Evolutionary conservation across 1,140 invertebrate genomes (phyloP).

Genomic region (Reticulitermes speratus): DNA sequence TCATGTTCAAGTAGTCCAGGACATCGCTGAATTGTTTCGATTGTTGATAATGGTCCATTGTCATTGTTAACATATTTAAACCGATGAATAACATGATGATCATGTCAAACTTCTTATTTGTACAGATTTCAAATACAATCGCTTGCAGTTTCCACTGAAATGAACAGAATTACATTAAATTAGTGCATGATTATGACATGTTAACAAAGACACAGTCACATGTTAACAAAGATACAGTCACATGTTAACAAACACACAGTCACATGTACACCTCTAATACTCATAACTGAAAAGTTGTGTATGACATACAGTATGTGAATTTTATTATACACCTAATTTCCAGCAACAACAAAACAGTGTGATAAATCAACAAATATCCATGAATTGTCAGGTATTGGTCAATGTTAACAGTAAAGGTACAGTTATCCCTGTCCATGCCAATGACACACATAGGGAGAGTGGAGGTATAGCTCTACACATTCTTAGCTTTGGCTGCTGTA

Average conservation of each 20-base stretch:
- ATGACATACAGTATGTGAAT: too few relatives aligned
- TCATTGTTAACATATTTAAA: slow-evolving; percentile 98
- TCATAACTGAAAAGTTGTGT: too few relatives aligned
- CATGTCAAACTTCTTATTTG: slow-evolving; percentile 99
- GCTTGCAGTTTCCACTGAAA: slow-evolving; percentile 90
- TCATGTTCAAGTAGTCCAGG: slow-evolving; percentile 89
- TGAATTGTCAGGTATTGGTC: too few relatives aligned
- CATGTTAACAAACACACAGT: not conserved
- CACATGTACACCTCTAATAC: too few relatives aligned
- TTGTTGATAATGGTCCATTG: slow-evolving; percentile 93
- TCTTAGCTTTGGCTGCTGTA: too few relatives aligned
- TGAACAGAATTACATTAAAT: not conserved
- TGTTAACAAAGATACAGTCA: not conserved
- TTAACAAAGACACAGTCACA: not conserved
- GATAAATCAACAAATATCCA: too few relatives aligned
- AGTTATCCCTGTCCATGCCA: too few relatives aligned
- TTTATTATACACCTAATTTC: too few relatives aligned
- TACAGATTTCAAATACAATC: slow-evolving; percentile 95
- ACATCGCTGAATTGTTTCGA: slow-evolving; percentile 76
- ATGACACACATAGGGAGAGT: too few relatives aligned
- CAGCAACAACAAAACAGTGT: too few relatives aligned
- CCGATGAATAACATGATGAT: slow-evolving; percentile 99
- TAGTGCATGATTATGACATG: not conserved
- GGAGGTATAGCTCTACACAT: too few relatives aligned
- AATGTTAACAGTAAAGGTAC: too few relatives aligned